Conservation (phyloP, 2,888 invertebrate species). For the Stenchaetothrips biformis region DNA sequence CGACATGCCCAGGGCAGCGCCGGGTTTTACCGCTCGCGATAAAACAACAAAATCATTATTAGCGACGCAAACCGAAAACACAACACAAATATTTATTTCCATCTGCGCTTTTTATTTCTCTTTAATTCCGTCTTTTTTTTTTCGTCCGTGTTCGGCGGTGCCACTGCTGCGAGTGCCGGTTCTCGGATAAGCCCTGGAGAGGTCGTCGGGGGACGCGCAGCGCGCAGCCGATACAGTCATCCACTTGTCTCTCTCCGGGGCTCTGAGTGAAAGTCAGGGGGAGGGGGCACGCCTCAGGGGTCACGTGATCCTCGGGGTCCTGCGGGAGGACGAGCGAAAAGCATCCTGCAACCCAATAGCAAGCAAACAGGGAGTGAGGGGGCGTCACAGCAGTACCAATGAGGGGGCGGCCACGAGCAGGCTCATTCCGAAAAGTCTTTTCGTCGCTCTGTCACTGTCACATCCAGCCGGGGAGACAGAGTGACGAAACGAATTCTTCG, state of each 20-base stretch:
- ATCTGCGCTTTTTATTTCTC: not conserved
- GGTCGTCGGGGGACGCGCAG: not conserved
- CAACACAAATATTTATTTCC: not conserved
- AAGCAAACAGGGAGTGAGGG: not conserved
- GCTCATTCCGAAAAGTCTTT: too few relatives aligned
- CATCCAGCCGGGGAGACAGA: not conserved
- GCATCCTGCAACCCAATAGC: too few relatives aligned
- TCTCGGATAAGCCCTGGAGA: not conserved
- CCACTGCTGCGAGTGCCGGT: too few relatives aligned
- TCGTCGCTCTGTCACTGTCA: too few relatives aligned
- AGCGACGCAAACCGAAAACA: not conserved
- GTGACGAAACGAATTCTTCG: not conserved
- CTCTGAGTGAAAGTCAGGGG: too few relatives aligned
- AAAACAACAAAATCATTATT: slow-evolving; percentile 14
- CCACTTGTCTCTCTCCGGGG: not conserved
- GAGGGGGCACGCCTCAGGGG: not conserved
- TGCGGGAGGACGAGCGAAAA: not conserved
- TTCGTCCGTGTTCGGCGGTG: not conserved
- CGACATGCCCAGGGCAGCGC: not conserved
- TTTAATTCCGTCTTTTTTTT: not conserved
- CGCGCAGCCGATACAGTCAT: not conserved
- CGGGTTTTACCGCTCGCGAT: slow-evolving; percentile 18
- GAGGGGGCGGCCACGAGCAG: too few relatives aligned
- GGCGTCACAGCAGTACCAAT: not conserved
- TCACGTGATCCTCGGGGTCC: not conserved